phyloP scores from a whole-genome alignment of 2,113 vertebrate genomes.

The Nibea coibor region DNA sequence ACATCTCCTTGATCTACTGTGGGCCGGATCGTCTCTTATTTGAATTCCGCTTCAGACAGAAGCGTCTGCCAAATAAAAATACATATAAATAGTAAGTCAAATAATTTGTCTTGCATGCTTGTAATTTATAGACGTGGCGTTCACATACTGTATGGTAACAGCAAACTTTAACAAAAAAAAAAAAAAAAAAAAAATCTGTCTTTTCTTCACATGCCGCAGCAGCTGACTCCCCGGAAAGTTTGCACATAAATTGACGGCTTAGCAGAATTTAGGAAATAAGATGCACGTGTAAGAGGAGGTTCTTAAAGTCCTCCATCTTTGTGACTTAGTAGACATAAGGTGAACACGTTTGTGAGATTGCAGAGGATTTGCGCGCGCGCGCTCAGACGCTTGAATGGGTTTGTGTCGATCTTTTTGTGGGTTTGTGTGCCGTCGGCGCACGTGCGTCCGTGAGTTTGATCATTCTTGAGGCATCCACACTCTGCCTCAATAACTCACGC shows the following conservation, averaged over 20 bases:
- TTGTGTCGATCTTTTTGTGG: slow-evolving; percentile 49
- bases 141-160: background rate
- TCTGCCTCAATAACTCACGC: slow-evolving; percentile 65
- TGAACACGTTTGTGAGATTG: slow-evolving; percentile 44
- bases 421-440: slow-evolving; percentile 30
- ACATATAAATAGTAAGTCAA: background rate
- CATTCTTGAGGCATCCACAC: slow-evolving; percentile 43
- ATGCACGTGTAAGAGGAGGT: slow-evolving; percentile 1
- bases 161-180: background rate
- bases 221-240: slow-evolving; percentile 3
- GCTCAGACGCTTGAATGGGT: slow-evolving; percentile 22
- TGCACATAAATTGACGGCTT: background rate
- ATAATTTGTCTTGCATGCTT: background rate
- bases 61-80: background rate
- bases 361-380: slow-evolving; percentile 35
- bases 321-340: slow-evolving; percentile 37
- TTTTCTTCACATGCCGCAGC: background rate
- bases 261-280: slow-evolving; percentile 10
- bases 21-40: background rate
- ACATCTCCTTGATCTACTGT: background rate
- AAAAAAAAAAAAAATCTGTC: background rate
- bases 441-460: slow-evolving; percentile 30
- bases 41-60: background rate
- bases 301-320: slow-evolving; percentile 40
- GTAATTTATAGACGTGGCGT: background rate